Base-by-base conservation (phyloP, 2,888 invertebrate genomes). In the Mesodorylaimus sp. region DNA sequence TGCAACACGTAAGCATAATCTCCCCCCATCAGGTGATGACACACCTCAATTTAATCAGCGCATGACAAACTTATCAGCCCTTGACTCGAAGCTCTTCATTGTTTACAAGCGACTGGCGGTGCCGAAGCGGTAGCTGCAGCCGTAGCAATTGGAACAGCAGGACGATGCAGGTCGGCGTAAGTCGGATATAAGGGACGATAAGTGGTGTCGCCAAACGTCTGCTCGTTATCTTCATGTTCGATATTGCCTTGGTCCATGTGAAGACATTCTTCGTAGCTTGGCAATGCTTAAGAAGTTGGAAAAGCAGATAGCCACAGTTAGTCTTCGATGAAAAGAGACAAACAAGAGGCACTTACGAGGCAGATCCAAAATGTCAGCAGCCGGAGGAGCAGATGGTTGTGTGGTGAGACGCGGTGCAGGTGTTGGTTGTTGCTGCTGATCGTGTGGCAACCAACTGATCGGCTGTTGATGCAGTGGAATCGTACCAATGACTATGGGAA, bases 181-280 rank as follows among this genome's bases (percentile, higher is more conserved):
- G 46, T 52, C 5, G 54, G 51, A 44, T 57, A 57, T 28, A 42
- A 32, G 2, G 57, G 57, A 3, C 53, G 53, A 38, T 52, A 57
- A 24, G 48, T 48, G 29, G 51, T 45, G 10, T 45, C 45, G n/a
- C 57, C 57, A 5, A 45, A 38, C 2, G 52, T 53, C 48, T 45
- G 45, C 32, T 55, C 39, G 36, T 58, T 58, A 21, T 53, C 56
- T 13, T 53, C 55, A 29, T 7, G 2, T 5, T 50, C 55, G 13
- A 58, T 52, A 26, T 55, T 50, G 13, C 48, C 53, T 16, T 25
- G 32, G 24, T 23, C 42, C 24, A 53, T 50, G 36, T 47, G 36
- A 28, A 49, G 42, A 42, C 53, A 59, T 46, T 58, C 53, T 41
- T 56, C 55, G 47, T 57, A 57, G 13, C 53, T 46, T 3, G 58